A percentile compares a stretch with the other conserved stretches of the same genome.
Conservation (phyloP, 2,888 invertebrate genomes). For the Tetropium fuscum region DNA sequence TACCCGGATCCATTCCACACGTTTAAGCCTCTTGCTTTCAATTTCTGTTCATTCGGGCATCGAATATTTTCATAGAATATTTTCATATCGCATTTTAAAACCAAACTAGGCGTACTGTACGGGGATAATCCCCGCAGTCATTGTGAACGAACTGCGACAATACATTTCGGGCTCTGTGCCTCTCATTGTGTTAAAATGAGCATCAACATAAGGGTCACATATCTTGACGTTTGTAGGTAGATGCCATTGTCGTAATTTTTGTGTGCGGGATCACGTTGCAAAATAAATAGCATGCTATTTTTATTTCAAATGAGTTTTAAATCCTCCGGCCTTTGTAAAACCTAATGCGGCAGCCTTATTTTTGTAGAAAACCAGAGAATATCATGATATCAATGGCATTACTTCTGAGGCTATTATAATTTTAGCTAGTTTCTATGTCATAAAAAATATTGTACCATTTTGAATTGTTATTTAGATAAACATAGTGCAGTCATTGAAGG, state of each 20-base stretch:
- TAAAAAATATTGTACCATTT: too few species aligned
- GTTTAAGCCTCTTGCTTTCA: conserved; percentile 22
- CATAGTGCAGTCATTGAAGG: too few species aligned
- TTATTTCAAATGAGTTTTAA: conserved; percentile 12
- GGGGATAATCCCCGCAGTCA: conserved; percentile 29
- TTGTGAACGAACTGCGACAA: conserved; percentile 17
- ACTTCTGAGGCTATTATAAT: too few species aligned
- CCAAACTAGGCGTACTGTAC: conserved; percentile 32
- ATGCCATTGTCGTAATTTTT: conserved; percentile 14
- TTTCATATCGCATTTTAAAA: conserved; percentile 24
- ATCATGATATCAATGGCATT: too few species aligned
- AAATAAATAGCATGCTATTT: conserved; percentile 12
- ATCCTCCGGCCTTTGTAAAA: not conserved
- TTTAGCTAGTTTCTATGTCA: too few species aligned
- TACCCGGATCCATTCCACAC: conserved; percentile 5
- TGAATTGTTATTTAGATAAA: too few species aligned
- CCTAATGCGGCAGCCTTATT: not conserved
- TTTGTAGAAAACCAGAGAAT: too few species aligned
- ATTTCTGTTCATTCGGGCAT: conserved; percentile 29
- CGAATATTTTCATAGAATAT: conserved; percentile 39
- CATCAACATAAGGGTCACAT: conserved; percentile 24
- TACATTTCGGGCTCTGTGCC: conserved; percentile 22
- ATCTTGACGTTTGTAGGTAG: conserved; percentile 38
- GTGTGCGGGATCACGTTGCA: conserved; percentile 14
- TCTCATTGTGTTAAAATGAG: conserved; percentile 32